A percentile compares a stretch with the other conserved stretches of the same genome.
phyloP scores from a whole-genome alignment of 2,797 vertebrate genomes.

The Micrastur ruficollis region DNA sequence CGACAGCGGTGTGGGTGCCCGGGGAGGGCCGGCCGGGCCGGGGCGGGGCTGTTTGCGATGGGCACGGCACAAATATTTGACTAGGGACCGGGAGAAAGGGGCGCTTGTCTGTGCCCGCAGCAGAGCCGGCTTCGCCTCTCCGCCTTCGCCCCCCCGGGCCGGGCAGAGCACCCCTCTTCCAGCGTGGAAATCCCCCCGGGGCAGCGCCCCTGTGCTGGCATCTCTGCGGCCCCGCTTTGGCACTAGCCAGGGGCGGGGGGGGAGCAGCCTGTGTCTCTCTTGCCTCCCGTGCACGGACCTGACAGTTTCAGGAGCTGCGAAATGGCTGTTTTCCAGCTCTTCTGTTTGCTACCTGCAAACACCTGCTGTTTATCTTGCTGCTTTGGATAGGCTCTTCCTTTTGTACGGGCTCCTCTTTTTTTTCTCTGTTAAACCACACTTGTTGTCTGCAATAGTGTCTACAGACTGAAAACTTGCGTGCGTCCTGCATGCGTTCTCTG shows the following conservation, averaged over 20 bases:
- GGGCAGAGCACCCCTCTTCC: no score
- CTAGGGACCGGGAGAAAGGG: fast-evolving
- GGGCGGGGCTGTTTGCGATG: no score
- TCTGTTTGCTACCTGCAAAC: neutral
- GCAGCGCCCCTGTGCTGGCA: no score
- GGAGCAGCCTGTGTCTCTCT: no score
- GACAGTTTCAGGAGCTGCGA: no score
- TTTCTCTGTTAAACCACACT: fast-evolving
- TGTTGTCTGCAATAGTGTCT: neutral
- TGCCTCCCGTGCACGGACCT: no score
- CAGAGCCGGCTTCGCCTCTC: no score
- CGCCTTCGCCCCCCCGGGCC: no score
- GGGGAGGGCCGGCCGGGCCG: neutral
- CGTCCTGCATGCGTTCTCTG: fast-evolving
- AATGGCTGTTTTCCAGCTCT: neutral
- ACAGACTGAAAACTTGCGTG: fast-evolving
- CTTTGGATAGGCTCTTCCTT: neutral
- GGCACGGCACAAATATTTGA: neutral
- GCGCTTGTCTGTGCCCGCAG: neutral
- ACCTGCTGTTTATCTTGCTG: neutral
- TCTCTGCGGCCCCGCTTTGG: no score
- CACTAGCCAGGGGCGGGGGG: no score
- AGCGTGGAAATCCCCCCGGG: no score
- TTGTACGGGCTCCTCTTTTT: fast-evolving
- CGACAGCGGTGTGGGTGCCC: neutral